These are phyloP conservation scores for Etheostoma spectabile DNA, from an alignment of 2,113 vertebrate species.

Conservation along the genomic window DNA sequence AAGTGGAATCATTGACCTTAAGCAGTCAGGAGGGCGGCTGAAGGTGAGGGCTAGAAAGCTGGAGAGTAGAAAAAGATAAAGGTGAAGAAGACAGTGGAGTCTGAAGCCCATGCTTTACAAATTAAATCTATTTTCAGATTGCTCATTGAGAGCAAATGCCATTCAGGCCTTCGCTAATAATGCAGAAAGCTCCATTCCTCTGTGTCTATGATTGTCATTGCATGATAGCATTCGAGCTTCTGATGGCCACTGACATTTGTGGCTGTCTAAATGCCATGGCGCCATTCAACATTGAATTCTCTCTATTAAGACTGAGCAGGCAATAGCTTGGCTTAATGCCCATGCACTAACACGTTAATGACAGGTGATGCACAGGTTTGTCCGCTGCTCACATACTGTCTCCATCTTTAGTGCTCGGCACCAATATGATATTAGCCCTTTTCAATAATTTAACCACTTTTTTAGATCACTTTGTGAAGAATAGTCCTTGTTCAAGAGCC, in stretches of 20 bases:
- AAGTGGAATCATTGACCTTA: conserved; percentile 15
- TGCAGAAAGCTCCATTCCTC: too few species aligned
- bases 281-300: conserved; percentile 38
- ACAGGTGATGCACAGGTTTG: conserved; percentile 9
- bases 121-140: conserved; percentile 29
- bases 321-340: conserved; percentile 5
- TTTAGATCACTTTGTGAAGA: conserved; percentile 13
- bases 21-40: background rate
- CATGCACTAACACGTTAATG: background rate
- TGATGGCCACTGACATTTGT: conserved; percentile 48
- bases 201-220: conserved; percentile 3
- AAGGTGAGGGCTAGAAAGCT: background rate
- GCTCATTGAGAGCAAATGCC: conserved; percentile 6
- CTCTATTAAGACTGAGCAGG: conserved; percentile 6
- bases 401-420: conserved; percentile 3
- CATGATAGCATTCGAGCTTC: background rate
- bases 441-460: conserved; percentile 29
- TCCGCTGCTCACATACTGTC: background rate
- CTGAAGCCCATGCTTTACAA: background rate
- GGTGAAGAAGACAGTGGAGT: background rate
- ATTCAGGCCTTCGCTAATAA: too few species aligned
- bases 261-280: conserved; percentile 18
- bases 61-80: background rate
- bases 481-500: conserved; percentile 1
- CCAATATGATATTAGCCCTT: background rate